Percentiles rank a stretch among this genome's conserved stretches.
These are phyloP conservation scores for Psammodynastes pulverulentus DNA, from an alignment of 2,113 vertebrate species.

Conservation along the genomic window DNA sequence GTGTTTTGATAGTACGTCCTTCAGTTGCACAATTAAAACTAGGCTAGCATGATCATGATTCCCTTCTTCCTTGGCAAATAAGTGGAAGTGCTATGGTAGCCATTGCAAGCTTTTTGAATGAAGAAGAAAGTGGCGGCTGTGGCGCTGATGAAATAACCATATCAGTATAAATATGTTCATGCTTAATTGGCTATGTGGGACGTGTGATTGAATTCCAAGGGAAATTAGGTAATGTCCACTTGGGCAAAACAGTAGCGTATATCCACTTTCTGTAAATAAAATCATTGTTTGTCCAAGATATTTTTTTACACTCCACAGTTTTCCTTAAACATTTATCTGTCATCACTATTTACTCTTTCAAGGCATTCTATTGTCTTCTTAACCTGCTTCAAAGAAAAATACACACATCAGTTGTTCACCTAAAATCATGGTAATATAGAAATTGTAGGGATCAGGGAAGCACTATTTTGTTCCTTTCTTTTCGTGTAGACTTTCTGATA, in stretches of 20 bases:
- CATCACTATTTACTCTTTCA: slow-evolving; percentile 48
- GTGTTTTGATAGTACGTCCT: not conserved
- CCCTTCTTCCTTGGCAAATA: not conserved
- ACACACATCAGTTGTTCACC: slow-evolving; percentile 24
- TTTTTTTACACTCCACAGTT: slow-evolving; percentile 58
- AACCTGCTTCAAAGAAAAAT: slow-evolving; percentile 44
- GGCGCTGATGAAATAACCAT: not conserved
- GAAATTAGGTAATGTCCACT: not conserved
- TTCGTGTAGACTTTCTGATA: slow-evolving; percentile 44
- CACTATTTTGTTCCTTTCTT: slow-evolving; percentile 50
- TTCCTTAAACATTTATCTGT: slow-evolving; percentile 48
- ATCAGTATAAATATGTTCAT: not conserved
- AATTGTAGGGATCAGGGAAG: slow-evolving; percentile 35
- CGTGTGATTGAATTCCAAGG: not conserved
- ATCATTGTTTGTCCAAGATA: slow-evolving; percentile 52
- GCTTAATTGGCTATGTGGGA: not conserved
- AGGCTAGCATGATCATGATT: not conserved
- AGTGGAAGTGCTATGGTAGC: not conserved
- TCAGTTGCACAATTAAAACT: not conserved
- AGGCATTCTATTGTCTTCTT: slow-evolving; percentile 48
- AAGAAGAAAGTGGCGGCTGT: not conserved
- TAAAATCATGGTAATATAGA: slow-evolving; percentile 47
- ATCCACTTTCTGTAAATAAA: slow-evolving; percentile 45
- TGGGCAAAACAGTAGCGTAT: slow-evolving; percentile 26
- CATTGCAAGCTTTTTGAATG: not conserved